phyloP scores from a whole-genome alignment of 1,140 invertebrate genomes.

The Aphelinus certus region DNA sequence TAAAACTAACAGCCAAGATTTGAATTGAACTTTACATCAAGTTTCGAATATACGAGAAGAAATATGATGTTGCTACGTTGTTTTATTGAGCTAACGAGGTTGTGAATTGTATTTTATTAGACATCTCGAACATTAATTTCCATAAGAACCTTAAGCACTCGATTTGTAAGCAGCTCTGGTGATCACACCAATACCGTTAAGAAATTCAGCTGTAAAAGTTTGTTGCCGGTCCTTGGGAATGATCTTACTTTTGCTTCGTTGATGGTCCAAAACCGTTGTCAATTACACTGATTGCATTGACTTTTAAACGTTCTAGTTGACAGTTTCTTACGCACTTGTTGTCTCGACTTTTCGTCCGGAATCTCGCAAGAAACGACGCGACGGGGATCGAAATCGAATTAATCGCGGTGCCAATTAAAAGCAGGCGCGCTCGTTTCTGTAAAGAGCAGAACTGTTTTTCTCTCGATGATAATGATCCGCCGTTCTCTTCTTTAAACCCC shows the following conservation, averaged over 20 bases:
- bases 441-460: conserved; percentile 3
- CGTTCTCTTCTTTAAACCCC: conserved; percentile 14
- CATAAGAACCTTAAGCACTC: conserved; percentile 4
- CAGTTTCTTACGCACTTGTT: conserved; percentile 6
- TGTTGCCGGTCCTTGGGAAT: neutral
- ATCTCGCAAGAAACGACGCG: neutral
- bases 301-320: conserved; percentile 28
- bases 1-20: no score
- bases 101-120: no score
- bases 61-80: neutral
- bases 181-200: conserved; percentile 27
- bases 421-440: conserved; percentile 11
- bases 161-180: neutral
- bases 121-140: neutral
- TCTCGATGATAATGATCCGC: neutral
- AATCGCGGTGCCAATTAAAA: conserved; percentile 35
- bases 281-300: conserved; percentile 32
- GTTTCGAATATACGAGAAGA: neutral
- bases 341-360: neutral
- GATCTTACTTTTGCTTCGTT: conserved; percentile 24
- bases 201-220: conserved; percentile 9
- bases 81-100: no score
- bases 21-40: neutral
- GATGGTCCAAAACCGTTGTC: conserved; percentile 33
- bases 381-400: conserved; percentile 26